These are phyloP conservation scores for Holothuria glaberrima DNA, from an alignment of 35 echinoderm and acorn worm species.

Conservation along the genomic window DNA sequence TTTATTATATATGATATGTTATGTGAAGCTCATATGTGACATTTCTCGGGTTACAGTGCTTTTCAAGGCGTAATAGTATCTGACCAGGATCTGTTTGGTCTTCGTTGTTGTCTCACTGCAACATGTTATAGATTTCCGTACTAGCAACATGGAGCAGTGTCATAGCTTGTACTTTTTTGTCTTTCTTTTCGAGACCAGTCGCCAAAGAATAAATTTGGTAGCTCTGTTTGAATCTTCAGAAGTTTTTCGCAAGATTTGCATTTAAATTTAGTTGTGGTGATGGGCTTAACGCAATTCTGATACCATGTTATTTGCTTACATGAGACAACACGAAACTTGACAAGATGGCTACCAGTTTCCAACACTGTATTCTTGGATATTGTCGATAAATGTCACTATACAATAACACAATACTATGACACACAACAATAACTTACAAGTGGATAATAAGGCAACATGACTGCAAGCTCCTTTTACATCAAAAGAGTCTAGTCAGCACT, in stretches of 20 bases:
- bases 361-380: background rate
- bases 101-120: background rate
- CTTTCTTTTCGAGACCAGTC: background rate
- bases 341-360: constrained; percentile 2
- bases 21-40: background rate
- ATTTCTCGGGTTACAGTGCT: background rate
- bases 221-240: background rate
- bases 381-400: background rate
- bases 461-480: too few relatives aligned
- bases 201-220: background rate
- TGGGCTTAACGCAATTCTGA: background rate
- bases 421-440: too few relatives aligned
- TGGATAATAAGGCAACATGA: too few relatives aligned
- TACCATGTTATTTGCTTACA: background rate
- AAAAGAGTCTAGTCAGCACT: too few relatives aligned
- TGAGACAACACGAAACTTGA: background rate
- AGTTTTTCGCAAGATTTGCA: background rate
- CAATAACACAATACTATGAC: background rate
- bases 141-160: background rate
- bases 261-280: background rate
- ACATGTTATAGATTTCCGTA: background rate
- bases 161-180: constrained; percentile 9
- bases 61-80: background rate
- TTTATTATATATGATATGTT: background rate
- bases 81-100: background rate